phyloP scores from a whole-genome alignment of 2,888 invertebrate genomes.

The Gymnoscelis rufifasciata region DNA sequence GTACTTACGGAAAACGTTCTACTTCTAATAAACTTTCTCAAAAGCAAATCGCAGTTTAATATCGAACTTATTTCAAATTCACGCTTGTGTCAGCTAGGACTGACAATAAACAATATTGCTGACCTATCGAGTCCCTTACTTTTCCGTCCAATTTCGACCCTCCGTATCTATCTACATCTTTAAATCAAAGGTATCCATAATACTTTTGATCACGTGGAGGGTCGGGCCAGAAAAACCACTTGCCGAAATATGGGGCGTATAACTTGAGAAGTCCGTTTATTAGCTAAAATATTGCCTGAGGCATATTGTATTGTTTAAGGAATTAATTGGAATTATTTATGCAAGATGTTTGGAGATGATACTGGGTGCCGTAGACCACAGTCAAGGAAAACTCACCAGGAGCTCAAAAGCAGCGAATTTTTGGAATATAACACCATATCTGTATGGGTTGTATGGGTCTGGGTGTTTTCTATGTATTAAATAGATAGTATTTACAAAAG shows the following conservation, averaged over 20 bases:
- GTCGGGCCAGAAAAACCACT: conserved; percentile 12
- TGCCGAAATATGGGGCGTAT: conserved; percentile 20
- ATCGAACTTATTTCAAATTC: not conserved
- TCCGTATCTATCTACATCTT: conserved; percentile 16
- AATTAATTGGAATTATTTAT: not conserved
- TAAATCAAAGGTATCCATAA: conserved; percentile 18
- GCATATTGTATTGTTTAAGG: conserved; percentile 15
- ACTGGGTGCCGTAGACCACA: too few species aligned
- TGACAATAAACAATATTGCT: conserved; percentile 15
- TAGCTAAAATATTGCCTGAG: conserved; percentile 18
- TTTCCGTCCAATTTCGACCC: conserved; percentile 10
- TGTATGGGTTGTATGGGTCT: too few species aligned
- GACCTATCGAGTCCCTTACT: conserved; percentile 10
- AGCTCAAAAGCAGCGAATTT: too few species aligned
- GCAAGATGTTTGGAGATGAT: too few species aligned
- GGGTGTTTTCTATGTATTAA: too few species aligned
- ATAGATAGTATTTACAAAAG: too few species aligned
- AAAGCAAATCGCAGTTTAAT: not conserved
- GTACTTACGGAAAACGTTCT: too few species aligned
- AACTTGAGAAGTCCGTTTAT: conserved; percentile 21
- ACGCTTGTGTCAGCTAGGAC: not conserved
- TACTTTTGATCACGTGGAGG: conserved; percentile 15
- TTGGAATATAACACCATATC: too few species aligned
- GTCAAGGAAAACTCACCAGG: too few species aligned
- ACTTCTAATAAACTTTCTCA: too few species aligned